Conservation (phyloP, 2,113 vertebrate genomes). For the Climacteris rufus region DNA sequence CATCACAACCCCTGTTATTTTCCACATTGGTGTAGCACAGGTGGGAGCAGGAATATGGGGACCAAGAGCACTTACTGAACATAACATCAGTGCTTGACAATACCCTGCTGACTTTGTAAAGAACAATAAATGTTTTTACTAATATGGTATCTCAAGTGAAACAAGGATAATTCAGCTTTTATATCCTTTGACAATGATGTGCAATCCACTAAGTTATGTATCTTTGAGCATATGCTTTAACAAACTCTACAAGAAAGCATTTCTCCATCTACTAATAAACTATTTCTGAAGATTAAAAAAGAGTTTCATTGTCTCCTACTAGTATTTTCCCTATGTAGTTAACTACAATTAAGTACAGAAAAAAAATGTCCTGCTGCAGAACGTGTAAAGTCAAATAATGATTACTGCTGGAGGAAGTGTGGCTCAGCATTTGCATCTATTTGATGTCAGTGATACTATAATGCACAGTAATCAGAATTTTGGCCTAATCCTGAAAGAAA, state of each 20-base stretch:
- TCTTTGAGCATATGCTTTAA: not conserved
- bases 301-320: not conserved
- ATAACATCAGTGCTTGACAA: not conserved
- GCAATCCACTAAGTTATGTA: not conserved
- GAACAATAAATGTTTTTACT: fast-evolving
- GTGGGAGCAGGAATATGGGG: not conserved
- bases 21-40: not conserved
- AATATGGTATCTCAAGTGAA: not conserved
- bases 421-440: not conserved
- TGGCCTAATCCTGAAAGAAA: not conserved
- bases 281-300: not conserved
- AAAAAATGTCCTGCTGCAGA: not conserved
- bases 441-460: not conserved
- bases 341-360: not conserved
- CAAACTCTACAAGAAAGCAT: not conserved
- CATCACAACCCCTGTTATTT: fast-evolving
- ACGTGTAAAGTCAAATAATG: not conserved
- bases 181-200: not conserved
- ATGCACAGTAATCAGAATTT: not conserved
- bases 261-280: not conserved
- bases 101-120: not conserved
- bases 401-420: not conserved
- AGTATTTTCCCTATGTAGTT: not conserved
- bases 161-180: not conserved
- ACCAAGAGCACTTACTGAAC: not conserved